Conservation (phyloP, 2,797 vertebrate species). For the Mastacembelus armatus region DNA sequence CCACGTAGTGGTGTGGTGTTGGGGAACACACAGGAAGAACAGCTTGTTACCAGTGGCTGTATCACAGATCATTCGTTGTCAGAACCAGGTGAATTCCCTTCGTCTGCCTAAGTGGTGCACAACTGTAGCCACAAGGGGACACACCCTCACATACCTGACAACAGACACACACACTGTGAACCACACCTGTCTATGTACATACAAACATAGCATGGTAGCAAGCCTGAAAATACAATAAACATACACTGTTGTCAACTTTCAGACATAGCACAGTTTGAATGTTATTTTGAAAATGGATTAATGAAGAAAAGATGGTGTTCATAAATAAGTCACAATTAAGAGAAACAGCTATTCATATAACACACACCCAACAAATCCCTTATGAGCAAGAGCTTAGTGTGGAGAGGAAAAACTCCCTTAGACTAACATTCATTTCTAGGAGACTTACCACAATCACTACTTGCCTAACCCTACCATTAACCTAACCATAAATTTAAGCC, state of each 20-base stretch:
- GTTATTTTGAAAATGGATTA: background rate
- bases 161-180: constrained; percentile 9
- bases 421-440: too few relatives aligned
- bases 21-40: background rate
- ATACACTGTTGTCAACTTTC: background rate
- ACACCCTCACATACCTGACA: constrained; percentile 39
- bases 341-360: too few relatives aligned
- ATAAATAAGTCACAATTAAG: too few relatives aligned
- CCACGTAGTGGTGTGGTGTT: background rate
- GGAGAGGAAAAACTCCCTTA: too few relatives aligned
- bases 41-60: background rate
- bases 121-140: constrained; percentile 3
- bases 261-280: background rate
- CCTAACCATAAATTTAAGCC: too few relatives aligned
- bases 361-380: too few relatives aligned
- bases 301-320: too few relatives aligned
- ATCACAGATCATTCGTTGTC: constrained; percentile 12
- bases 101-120: background rate
- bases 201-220: background rate
- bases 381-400: too few relatives aligned
- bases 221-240: background rate
- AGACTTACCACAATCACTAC: too few relatives aligned
- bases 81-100: constrained; percentile 10
- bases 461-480: too few relatives aligned
- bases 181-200: constrained; percentile 17